phyloP scores from a whole-genome alignment of 2,113 vertebrate species.

The Microcebus tavaratra region DNA sequence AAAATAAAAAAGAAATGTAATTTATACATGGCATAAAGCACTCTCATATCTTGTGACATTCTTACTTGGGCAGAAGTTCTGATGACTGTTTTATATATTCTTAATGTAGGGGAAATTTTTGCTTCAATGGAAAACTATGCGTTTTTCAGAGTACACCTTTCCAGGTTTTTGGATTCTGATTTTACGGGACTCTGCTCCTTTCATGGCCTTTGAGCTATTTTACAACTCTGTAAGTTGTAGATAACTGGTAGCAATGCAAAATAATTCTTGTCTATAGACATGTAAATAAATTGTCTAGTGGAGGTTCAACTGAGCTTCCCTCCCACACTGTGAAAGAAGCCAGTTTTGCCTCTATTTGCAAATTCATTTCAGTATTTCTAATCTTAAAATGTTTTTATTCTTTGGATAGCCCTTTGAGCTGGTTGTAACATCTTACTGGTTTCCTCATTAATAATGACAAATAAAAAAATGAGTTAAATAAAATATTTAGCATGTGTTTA shows the following conservation, averaged over 20 bases:
- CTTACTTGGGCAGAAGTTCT: slow-evolving; percentile 10
- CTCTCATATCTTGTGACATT: not conserved
- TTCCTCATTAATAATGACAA: not conserved
- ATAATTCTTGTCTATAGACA: not conserved
- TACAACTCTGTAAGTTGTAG: not conserved
- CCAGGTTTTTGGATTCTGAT: not conserved
- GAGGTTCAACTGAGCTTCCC: not conserved
- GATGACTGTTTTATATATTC: not conserved
- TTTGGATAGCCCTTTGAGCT: not conserved
- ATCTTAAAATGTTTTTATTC: not conserved
- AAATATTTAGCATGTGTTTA: not conserved
- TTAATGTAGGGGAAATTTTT: not conserved
- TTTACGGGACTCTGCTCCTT: not conserved
- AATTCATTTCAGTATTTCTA: not conserved
- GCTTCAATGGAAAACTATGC: slow-evolving; percentile 8
- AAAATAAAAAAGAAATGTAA: not conserved
- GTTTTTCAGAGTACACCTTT: not conserved
- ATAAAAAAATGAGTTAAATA: not conserved
- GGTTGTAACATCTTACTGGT: not conserved
- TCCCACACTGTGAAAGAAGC: not conserved
- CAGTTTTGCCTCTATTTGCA: not conserved
- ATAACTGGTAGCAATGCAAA: not conserved
- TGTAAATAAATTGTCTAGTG: not conserved
- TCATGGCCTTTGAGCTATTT: slow-evolving; percentile 2
- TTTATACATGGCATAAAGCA: not conserved